A percentile compares a stretch with the other conserved stretches of the same genome.
Evolutionary conservation across 2,797 vertebrate genomes (phyloP).

Genomic region (Chromobotia macracanthus): DNA sequence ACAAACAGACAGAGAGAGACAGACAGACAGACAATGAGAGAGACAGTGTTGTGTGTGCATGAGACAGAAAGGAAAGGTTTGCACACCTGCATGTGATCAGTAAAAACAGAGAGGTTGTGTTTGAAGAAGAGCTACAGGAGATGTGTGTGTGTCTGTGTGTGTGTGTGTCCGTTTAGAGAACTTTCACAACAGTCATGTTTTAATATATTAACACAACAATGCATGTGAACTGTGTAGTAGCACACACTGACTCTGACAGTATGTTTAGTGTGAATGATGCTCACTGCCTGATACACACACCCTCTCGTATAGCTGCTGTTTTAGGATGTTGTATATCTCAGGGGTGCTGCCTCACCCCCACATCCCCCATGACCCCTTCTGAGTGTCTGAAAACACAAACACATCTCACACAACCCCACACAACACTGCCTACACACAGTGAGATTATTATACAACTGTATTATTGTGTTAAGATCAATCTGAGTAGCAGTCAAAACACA

Average conservation of each 20-base stretch:
- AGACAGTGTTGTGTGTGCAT: slow-evolving; percentile 34
- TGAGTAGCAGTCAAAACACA: slow-evolving; percentile 43
- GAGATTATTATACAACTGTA: slow-evolving; percentile 68
- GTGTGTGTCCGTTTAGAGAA: not conserved
- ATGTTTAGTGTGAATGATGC: not conserved
- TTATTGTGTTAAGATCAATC: slow-evolving; percentile 64
- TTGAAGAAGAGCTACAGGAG: slow-evolving; percentile 7
- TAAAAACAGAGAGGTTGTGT: slow-evolving; percentile 3
- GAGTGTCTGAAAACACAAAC: slow-evolving; percentile 8
- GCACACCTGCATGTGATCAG: slow-evolving; percentile 34
- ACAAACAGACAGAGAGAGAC: not conserved
- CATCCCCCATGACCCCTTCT: slow-evolving; percentile 19
- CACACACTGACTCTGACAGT: not conserved
- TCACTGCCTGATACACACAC: not conserved
- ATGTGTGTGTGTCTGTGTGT: not conserved
- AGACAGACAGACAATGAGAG: no score
- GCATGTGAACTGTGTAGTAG: not conserved
- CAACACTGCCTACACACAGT: slow-evolving; percentile 55
- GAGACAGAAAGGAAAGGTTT: slow-evolving; percentile 25
- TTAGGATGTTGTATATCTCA: slow-evolving; percentile 17
- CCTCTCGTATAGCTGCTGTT: not conserved
- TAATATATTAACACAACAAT: not conserved
- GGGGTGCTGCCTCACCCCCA: slow-evolving; percentile 6
- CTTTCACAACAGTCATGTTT: not conserved
- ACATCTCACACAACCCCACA: slow-evolving; percentile 50